Evolutionary conservation across 1,140 invertebrate species (phyloP).

Genomic region (Parapsyche elsis): DNA sequence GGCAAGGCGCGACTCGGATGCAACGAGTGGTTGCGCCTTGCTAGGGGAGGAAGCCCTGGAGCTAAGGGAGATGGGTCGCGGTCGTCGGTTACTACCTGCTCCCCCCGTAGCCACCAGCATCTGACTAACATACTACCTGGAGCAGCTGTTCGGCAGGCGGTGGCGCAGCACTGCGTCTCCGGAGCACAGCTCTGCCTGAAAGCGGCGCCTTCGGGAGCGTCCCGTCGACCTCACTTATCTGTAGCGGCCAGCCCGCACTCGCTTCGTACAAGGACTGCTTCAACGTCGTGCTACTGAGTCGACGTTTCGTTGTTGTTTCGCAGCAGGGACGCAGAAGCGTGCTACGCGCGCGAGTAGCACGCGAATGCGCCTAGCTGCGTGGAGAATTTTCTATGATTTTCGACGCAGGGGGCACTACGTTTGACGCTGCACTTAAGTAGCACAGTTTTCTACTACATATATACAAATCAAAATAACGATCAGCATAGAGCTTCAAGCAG

Average conservation of each 20-base stretch:
- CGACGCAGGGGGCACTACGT: too few relatives aligned
- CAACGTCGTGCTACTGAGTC: not conserved
- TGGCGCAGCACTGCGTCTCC: constrained; percentile 67
- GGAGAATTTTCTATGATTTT: too few relatives aligned
- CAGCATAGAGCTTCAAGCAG: too few relatives aligned
- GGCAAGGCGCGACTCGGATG: constrained; percentile 72
- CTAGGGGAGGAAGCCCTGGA: constrained; percentile 67
- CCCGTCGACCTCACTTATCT: not conserved
- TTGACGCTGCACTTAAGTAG: too few relatives aligned
- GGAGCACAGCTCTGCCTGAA: constrained; percentile 56
- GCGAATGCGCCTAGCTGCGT: not conserved
- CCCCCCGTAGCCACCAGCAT: constrained; percentile 70
- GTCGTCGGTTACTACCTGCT: constrained; percentile 66
- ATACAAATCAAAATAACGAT: too few relatives aligned
- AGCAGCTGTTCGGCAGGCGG: constrained; percentile 70
- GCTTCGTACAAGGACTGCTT: not conserved
- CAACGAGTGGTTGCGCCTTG: constrained; percentile 73
- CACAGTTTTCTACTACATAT: too few relatives aligned
- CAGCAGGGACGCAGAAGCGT: not conserved
- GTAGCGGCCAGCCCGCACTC: not conserved
- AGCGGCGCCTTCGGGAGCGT: not conserved
- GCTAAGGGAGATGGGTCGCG: constrained; percentile 75
- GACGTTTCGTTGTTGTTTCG: not conserved
- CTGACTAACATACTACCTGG: constrained; percentile 74
- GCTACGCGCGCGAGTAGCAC: not conserved